Base-by-base conservation (phyloP, 2,113 vertebrate genomes). In the Loxodonta africana region DNA sequence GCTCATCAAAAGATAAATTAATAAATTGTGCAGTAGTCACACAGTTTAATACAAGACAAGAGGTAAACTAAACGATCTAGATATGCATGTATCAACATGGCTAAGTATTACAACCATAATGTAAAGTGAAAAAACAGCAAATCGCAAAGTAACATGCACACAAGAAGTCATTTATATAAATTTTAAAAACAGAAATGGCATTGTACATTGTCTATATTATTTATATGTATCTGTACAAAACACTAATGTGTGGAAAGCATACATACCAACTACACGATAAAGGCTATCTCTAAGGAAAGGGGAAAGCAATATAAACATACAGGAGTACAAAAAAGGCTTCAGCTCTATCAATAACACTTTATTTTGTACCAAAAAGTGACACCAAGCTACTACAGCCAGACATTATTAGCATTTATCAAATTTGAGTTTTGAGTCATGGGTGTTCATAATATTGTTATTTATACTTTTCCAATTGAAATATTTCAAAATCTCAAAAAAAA, bases 1-100 rank as follows among this genome's bases (percentile, higher is more conserved):
- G 62, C 12, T 92, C 37, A 80, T n/a, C 60, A 91, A 67, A 83
- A 97, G 53, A 92, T 25, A 97, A 90, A 33, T 83, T 28, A 86
- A 91, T 91, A 73, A 37, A 73, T 91, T 93, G 3, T 81, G 30
- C 53, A 84, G 48, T 7, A 62, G 51, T 48, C 25, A 88, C 83
- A 57, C 12, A 33, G 0, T 41, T 12, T 69, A 91, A 95, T 51
- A 77, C n/a, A 90, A 83, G 33, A 11, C 30, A 93, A 30, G 17
- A 88, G 20, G 12, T 81, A 84, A 82, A 87, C 84, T 81, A 41
- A 91, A 69, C 88, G 37, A 95, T 81, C 41, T 46, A 78, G 44
- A 88, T 53, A 85, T 6, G 48, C 9, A 20, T 83, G 3, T n/a
- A 81, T 96, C 83, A 82, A 84, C 17, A 51, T 84, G 44, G 51